phyloP scores from a whole-genome alignment of 2,113 vertebrate genomes.

The Muntiacus reevesi region DNA sequence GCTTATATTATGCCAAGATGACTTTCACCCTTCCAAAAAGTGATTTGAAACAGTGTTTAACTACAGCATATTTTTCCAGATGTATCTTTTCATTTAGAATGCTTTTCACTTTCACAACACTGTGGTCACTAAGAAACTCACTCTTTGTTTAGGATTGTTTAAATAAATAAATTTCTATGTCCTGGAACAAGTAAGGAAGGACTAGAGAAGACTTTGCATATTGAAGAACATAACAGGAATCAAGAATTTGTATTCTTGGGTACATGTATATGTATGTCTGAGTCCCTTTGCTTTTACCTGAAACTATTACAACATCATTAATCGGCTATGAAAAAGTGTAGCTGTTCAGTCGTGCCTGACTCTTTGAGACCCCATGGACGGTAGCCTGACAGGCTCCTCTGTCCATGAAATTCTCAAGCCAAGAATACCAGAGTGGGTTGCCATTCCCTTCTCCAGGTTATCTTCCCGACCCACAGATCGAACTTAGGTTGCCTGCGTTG shows the following conservation, averaged over 20 bases:
- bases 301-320: not conserved
- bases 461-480: not conserved
- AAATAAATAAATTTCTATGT: not conserved
- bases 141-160: not conserved
- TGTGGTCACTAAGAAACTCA: not conserved
- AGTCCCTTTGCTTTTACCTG: not conserved
- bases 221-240: not conserved
- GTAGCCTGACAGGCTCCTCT: not conserved
- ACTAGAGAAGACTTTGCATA: not conserved
- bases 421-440: not conserved
- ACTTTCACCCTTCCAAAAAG: not conserved
- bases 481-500: not conserved
- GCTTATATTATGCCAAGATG: not conserved
- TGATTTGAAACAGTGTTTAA: not conserved
- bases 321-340: not conserved
- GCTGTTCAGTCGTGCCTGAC: not conserved
- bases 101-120: not conserved
- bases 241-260: not conserved
- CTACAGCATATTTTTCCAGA: not conserved
- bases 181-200: not conserved
- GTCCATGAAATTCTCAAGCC: not conserved
- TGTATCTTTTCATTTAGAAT: conserved; percentile 26
- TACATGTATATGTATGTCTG: not conserved
- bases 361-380: not conserved
- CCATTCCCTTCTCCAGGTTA: not conserved